These are phyloP conservation scores for Orestias chungarensis DNA, from an alignment of 2,797 vertebrate species.

Conservation along the genomic window DNA sequence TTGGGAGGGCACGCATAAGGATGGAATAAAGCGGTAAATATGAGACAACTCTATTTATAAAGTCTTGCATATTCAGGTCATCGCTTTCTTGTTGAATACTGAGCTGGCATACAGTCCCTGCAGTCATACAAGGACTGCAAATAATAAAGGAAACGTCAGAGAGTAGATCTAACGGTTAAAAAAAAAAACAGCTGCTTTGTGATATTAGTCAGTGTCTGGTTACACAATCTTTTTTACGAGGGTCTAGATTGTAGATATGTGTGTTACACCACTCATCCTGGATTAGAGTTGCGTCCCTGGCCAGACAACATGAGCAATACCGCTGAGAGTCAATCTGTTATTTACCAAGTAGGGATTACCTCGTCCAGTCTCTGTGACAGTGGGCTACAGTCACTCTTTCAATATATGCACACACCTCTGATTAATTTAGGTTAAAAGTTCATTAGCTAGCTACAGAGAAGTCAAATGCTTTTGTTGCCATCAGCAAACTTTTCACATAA, in stretches of 20 bases:
- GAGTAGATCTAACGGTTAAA: background rate
- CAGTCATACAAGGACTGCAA: constrained; percentile 54
- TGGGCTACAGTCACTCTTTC: constrained; percentile 21
- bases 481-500: background rate
- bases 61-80: constrained; percentile 77
- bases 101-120: constrained; percentile 42
- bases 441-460: background rate
- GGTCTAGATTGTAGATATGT: background rate
- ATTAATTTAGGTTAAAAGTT: background rate
- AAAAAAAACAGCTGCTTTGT: background rate
- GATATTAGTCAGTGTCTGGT: background rate
- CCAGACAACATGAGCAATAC: constrained; percentile 19
- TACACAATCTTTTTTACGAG: background rate
- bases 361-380: constrained; percentile 40
- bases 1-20: constrained; percentile 15
- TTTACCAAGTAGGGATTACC: constrained; percentile 36
- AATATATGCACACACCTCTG: background rate
- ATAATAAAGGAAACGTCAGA: constrained; percentile 23
- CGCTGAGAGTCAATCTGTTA: constrained; percentile 41
- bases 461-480: background rate
- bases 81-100: constrained; percentile 71
- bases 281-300: constrained; percentile 1
- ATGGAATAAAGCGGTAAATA: constrained; percentile 61
- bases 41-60: constrained; percentile 79
- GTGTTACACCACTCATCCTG: background rate